Evolutionary conservation across 2,888 invertebrate species (phyloP), one percentile per base, ranked within the genome.

Genomic region (Marasmarcha lunaedactyla): DNA sequence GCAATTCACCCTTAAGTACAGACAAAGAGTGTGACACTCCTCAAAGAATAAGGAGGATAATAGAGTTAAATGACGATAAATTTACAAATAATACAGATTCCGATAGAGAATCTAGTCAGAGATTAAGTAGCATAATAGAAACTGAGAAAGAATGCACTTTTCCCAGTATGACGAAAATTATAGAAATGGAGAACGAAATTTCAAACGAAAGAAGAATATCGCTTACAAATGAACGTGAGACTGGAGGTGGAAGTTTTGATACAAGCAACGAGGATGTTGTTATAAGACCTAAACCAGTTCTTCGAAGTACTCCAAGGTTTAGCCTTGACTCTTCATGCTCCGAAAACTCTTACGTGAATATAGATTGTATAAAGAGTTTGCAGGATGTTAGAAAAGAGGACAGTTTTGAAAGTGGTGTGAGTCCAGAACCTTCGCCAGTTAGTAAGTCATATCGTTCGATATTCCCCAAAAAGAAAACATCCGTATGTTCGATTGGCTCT

Each of bases 281-380:
- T 47, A 58, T 73, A 57, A 72, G 71, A 54, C 67, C 74, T 54
- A 78, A 71, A 58, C 58, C 66, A 51, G 51, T 68, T 47, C 69
- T 74, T 53, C 70, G 74, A 64, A 71, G 61, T 63, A 68, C 72
- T 44, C 76, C 78, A 61, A 73, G 84, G 55, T 76, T 84, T 63
- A 84, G 84, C 65, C 64, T 84, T 51, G 84, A 84, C 65, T 84
- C 84, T 64, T 81, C 79, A 49, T 78, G 83, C 79, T 84, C 84
- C 72, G 84, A 84, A 71, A 84, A 83, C 73, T 83, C 81, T 71
- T 84, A 84, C 59, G 83, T 83, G 52, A 84, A 84, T 64, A 79
- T 84, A 59, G 84, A 84, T 51, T 67, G 74, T 59, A 63, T 83
- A 47, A 81, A 78, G 76, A 79, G 81, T 78, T 81, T 76, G 65